A percentile compares a stretch with the other conserved stretches of the same genome.
These are phyloP conservation scores for Brachypalpus laphriformis DNA, from an alignment of 2,888 invertebrate genomes.

Conservation along the genomic window DNA sequence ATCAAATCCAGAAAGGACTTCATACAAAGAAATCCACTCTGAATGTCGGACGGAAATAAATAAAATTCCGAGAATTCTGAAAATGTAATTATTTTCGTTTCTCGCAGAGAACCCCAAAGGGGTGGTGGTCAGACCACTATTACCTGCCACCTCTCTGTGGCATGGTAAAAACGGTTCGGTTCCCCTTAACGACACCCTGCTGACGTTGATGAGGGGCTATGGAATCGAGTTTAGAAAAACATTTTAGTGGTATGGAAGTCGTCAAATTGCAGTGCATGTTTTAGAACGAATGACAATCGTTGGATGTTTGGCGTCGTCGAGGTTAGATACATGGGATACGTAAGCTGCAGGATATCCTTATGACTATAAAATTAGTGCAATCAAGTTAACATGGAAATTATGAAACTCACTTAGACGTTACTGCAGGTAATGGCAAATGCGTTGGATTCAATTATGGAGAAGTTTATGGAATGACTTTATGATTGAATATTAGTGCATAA, in stretches of 20 bases:
- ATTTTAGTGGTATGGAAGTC: background rate
- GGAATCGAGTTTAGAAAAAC: background rate
- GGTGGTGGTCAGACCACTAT: background rate
- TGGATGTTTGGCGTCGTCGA: background rate
- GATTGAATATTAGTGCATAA: background rate
- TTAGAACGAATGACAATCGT: background rate
- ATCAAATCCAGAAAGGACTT: background rate
- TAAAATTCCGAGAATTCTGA: constrained; percentile 5
- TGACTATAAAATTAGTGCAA: constrained; percentile 50
- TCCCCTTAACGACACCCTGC: background rate
- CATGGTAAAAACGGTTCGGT: background rate
- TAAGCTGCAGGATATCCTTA: constrained; percentile 44
- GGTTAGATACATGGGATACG: background rate
- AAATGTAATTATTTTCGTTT: background rate
- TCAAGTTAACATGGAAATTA: constrained; percentile 55
- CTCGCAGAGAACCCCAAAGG: background rate
- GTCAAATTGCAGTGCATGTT: background rate
- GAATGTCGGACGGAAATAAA: background rate
- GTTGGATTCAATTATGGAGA: constrained; percentile 36
- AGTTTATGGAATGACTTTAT: constrained; percentile 6
- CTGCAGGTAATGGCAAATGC: constrained; percentile 30
- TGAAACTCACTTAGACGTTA: constrained; percentile 17
- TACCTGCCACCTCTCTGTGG: background rate
- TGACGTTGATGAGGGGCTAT: background rate
- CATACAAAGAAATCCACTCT: background rate